Conservation (phyloP, 2,888 invertebrate genomes). For the Pterobdella sp. region DNA sequence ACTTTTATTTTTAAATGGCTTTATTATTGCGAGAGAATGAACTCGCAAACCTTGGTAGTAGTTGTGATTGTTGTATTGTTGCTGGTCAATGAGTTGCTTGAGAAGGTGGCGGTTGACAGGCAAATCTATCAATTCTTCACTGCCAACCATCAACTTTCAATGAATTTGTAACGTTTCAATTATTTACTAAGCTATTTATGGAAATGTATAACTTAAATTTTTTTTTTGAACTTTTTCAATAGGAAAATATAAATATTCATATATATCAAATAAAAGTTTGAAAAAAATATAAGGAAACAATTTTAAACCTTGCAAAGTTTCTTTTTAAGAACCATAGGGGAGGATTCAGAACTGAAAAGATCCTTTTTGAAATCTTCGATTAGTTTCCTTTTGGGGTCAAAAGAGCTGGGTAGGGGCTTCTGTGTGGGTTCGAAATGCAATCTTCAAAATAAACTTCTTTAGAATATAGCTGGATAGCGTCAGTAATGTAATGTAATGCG, state of each 20-base stretch:
- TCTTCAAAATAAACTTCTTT: too few species aligned
- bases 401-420: constrained; percentile 48
- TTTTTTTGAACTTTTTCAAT: too few species aligned
- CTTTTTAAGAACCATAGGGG: constrained; percentile 45
- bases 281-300: neutral
- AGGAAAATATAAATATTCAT: too few species aligned
- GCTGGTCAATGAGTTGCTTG: neutral
- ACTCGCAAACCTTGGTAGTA: neutral
- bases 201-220: too few species aligned
- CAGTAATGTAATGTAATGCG: too few species aligned
- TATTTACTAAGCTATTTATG: too few species aligned
- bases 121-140: constrained; percentile 4
- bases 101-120: constrained; percentile 3
- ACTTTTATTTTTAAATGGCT: neutral
- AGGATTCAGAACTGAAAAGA: constrained; percentile 46
- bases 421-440: too few species aligned
- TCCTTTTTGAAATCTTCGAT: constrained; percentile 49
- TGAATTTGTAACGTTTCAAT: too few species aligned
- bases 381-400: constrained; percentile 44
- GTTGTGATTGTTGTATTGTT: constrained; percentile 1
- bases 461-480: too few species aligned
- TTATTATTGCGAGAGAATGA: neutral
- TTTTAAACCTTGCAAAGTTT: constrained; percentile 47
- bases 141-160: constrained; percentile 3
- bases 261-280: neutral